Base-by-base conservation (phyloP, 2,113 vertebrate species). In the Sylvietta virens region DNA sequence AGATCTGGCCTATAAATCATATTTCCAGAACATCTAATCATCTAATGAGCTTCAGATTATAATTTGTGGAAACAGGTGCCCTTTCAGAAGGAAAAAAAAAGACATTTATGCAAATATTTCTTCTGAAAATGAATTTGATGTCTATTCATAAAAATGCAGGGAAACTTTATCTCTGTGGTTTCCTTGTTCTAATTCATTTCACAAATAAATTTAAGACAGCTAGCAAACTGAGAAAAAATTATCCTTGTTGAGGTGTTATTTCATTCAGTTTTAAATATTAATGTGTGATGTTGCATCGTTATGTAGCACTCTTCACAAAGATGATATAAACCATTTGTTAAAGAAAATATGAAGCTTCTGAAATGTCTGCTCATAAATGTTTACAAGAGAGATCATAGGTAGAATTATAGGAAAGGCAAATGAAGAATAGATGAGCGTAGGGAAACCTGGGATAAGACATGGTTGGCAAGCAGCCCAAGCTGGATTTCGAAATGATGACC, bases 231-330 rank as follows among this genome's bases (percentile, higher is more conserved):
- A 95, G 92, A 74, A 96, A 86, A 92, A 97, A 97, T 83, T 97
- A 95, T 97, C 93, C 94, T 96, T 92, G 67, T 96, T 97, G 91
- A 96, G 95, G 88, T 95, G 51, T 97, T 97, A 95, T 97, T 96
- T 97, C 91, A 97, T 96, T 97, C 96, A 62, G 86, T 94, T 92
- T 95, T 97, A 98, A 98, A 98, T 98, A 98, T 97, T 97, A 97
- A 97, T 95, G 88, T 71, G 44, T 88, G 87, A 94, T 97, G 80
- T 97, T 97, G 90, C 96, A 95, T 95, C 86, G 71, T 96, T 97
- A 95, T 97, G 86, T 95, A 95, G 88, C 92, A 92, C 86, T 92
- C 58, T 92, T 97, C 92, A 96, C 92, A 93, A 92, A 90, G 92
- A 97, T 88, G 74, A 94, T 97, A 92, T 94, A 93, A 95, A 83